A percentile compares a stretch with the other conserved stretches of the same genome.
These are phyloP conservation scores for Metacarcinus magister DNA, from an alignment of 2,888 invertebrate genomes.

Conservation along the genomic window DNA sequence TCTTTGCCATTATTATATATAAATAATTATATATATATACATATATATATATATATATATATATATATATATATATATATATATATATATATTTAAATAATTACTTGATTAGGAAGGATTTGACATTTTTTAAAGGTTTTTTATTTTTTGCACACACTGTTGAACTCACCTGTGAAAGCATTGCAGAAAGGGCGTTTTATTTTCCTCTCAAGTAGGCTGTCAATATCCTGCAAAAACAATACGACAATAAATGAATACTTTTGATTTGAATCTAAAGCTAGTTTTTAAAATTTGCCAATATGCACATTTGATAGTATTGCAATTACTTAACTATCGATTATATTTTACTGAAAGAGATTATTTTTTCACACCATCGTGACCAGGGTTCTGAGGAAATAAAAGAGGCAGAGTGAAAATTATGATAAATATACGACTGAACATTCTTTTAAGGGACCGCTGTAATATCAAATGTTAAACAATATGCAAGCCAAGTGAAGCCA, in stretches of 20 bases:
- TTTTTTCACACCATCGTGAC: too few relatives aligned
- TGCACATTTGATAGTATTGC: neutral
- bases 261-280: neutral
- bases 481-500: too few relatives aligned
- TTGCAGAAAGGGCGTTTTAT: conserved; percentile 93
- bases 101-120: neutral
- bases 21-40: conserved; percentile 53
- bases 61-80: conserved; percentile 64
- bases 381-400: too few relatives aligned
- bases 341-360: too few relatives aligned
- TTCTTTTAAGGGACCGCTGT: too few relatives aligned
- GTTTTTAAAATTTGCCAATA: neutral
- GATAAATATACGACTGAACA: too few relatives aligned
- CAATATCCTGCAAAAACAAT: conserved; percentile 70
- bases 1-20: neutral
- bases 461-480: too few relatives aligned
- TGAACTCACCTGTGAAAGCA: conserved; percentile 91
- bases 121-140: too few relatives aligned
- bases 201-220: conserved; percentile 86
- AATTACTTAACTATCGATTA: too few relatives aligned
- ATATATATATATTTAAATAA: conserved; percentile 52
- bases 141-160: neutral
- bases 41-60: conserved; percentile 60
- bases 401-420: too few relatives aligned
- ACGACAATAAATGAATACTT: neutral